These are phyloP conservation scores for Lerista edwardsae DNA, from an alignment of 2,797 vertebrate genomes.

Conservation along the genomic window DNA sequence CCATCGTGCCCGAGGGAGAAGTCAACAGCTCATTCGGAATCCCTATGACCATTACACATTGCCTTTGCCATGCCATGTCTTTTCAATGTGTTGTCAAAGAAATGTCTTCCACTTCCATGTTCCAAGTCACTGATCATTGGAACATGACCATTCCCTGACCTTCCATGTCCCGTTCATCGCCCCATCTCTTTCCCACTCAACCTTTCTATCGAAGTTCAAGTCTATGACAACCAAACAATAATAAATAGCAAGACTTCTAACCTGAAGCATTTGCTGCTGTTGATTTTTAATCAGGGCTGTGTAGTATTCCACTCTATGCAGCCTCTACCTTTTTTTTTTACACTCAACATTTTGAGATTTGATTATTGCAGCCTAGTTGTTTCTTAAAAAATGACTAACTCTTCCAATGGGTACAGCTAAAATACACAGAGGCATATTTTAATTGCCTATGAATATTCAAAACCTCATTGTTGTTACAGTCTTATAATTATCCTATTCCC, in stretches of 20 bases:
- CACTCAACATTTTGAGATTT: conserved; percentile 61
- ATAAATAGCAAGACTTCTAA: neutral
- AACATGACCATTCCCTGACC: neutral
- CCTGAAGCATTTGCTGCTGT: neutral
- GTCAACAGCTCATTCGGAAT: neutral
- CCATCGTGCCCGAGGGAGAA: neutral
- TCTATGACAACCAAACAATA: neutral
- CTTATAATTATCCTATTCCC: conserved; percentile 76
- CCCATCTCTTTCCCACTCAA: neutral
- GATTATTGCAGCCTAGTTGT: conserved; percentile 69
- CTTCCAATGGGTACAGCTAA: conserved; percentile 68
- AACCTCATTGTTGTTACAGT: conserved; percentile 74
- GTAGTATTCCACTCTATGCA: conserved; percentile 3
- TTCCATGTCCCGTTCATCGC: neutral
- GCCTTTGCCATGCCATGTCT: neutral
- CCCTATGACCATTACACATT: neutral
- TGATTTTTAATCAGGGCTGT: conserved; percentile 17
- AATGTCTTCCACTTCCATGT: neutral
- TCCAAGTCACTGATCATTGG: neutral
- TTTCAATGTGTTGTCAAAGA: neutral
- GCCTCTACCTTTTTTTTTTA: conserved; percentile 35
- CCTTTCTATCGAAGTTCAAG: neutral
- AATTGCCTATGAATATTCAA: conserved; percentile 83
- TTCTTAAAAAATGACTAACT: conserved; percentile 70
- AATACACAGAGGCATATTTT: conserved; percentile 74